Conservation (phyloP, 1,140 invertebrate genomes). For the Leguminivora glycinivorella region DNA sequence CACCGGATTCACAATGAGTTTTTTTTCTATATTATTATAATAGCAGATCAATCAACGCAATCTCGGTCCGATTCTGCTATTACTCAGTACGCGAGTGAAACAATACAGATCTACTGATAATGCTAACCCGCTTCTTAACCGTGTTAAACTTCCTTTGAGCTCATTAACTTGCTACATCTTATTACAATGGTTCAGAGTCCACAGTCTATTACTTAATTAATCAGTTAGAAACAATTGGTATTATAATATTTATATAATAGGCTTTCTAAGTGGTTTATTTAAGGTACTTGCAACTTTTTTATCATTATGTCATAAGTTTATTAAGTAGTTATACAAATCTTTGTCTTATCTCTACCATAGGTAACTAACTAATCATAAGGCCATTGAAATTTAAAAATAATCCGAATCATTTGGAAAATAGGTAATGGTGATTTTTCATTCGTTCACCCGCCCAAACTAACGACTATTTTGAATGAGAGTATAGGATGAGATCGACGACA, state of each 20-base stretch:
- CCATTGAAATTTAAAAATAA: no score
- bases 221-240: constrained; percentile 10
- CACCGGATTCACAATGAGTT: background rate
- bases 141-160: constrained; percentile 11
- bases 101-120: constrained; percentile 16
- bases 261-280: constrained; percentile 1
- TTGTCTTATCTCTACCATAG: no score
- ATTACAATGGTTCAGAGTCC: background rate
- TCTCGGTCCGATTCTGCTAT: background rate
- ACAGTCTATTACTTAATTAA: background rate
- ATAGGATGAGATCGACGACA: no score
- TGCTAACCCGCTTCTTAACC: constrained; percentile 15
- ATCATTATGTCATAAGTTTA: no score
- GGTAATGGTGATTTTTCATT: no score
- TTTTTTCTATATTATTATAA: background rate
- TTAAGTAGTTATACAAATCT: no score
- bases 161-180: background rate
- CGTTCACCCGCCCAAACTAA: no score
- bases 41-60: constrained; percentile 16
- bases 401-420: no score
- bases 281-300: background rate
- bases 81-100: constrained; percentile 7
- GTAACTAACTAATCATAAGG: no score
- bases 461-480: no score
- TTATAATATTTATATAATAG: constrained; percentile 13